These are phyloP conservation scores for Hyperopisus bebe DNA, from an alignment of 2,113 vertebrate species.

Conservation along the genomic window DNA sequence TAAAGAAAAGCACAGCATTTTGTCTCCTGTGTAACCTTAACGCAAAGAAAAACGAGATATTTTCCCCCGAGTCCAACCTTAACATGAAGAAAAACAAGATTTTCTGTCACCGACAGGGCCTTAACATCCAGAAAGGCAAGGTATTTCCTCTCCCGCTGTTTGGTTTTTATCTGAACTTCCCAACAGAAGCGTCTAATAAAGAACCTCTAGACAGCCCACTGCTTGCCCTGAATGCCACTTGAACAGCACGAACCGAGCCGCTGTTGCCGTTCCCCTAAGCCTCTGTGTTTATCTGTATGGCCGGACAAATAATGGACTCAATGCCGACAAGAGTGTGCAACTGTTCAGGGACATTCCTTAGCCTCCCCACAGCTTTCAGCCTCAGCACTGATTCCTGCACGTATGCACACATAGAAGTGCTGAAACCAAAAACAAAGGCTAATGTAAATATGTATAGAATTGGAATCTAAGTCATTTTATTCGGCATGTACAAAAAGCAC, in stretches of 20 bases:
- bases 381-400: neutral
- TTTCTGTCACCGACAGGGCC: neutral
- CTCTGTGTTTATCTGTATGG: neutral
- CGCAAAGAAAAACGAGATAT: neutral
- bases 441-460: neutral
- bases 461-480: neutral
- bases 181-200: neutral
- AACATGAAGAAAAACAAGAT: neutral
- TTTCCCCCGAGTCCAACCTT: neutral
- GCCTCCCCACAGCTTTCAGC: neutral
- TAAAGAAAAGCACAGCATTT: neutral
- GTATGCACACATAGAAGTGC: neutral
- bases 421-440: no score
- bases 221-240: neutral
- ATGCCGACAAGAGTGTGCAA: neutral
- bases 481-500: neutral
- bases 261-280: neutral
- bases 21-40: neutral
- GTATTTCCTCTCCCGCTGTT: neutral
- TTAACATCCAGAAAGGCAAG: neutral
- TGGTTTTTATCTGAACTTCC: neutral
- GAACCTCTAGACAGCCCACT: neutral
- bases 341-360: neutral
- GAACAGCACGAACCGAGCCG: neutral
- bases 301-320: neutral